A percentile compares a stretch with the other conserved stretches of the same genome.
Conservation (phyloP, 2,797 vertebrate species). For the Numenius phaeopus region DNA sequence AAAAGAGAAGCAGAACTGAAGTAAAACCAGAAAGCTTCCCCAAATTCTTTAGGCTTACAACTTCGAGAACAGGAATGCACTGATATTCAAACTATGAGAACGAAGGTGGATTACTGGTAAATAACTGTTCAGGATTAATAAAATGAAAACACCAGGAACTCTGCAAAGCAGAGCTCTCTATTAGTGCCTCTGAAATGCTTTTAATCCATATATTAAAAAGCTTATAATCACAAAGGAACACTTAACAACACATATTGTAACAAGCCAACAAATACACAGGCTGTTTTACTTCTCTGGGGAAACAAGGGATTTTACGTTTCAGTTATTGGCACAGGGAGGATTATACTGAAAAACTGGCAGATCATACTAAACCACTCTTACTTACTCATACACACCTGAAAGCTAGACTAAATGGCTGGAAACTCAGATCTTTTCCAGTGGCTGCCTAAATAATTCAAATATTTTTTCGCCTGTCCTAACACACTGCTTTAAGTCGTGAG, state of each 20-base stretch:
- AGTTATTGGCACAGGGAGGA: fast-evolving
- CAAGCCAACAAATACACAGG: not conserved
- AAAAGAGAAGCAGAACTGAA: not conserved
- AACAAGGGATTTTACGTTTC: not conserved
- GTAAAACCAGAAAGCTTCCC: not conserved
- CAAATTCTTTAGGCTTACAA: not conserved
- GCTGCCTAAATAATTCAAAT: not conserved
- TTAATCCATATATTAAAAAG: not conserved
- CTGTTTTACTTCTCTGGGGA: not conserved
- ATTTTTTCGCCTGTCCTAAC: not conserved
- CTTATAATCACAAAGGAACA: not conserved
- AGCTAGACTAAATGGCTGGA: fast-evolving
- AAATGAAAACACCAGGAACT: not conserved
- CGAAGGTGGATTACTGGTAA: not conserved
- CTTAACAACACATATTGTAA: not conserved
- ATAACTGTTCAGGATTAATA: not conserved
- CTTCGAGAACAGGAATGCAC: not conserved
- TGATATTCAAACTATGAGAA: not conserved
- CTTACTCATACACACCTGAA: not conserved
- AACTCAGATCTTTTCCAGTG: not conserved
- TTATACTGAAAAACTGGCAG: not conserved
- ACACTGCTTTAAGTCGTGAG: not conserved
- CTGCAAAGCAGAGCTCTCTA: not conserved
- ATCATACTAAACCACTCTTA: fast-evolving
- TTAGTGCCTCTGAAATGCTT: not conserved